Base-by-base conservation (phyloP, 1,140 invertebrate genomes). In the Zaprionus africanus region DNA sequence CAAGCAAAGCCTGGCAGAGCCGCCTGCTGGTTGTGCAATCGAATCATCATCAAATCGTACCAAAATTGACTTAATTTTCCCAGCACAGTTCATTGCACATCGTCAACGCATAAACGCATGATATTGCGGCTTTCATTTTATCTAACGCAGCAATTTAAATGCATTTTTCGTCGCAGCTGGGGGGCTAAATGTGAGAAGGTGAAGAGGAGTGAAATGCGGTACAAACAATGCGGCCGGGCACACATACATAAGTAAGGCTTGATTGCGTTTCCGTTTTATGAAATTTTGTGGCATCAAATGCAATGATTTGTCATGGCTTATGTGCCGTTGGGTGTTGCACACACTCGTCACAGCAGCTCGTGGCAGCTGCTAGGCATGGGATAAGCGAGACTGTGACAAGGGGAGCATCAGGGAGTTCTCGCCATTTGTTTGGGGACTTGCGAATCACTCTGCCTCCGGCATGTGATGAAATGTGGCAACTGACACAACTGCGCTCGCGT, bases 261-360 rank as follows among this genome's bases (percentile, higher is more conserved):
- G 85, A 90, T 90, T 90, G 85, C 85, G 79, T 90, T 90, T 90
- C 85, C 85, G 86, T 82, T 82, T 90, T 85, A 90, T 90, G 85
- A 79, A 85, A 90, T 90, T 86, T 82, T 90, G 85, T 77, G 85
- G 85, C 73, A 69, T 54, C 59, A 82, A 76, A 90, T 76, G 85
- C 86, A 90, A 90, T 90, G 90, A 90, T 90, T 90, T 90, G 77
- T 90, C 73, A 77, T 66, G 82, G 85, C 78, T 81, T 76, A 71
- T 86, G 71, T 63, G 71, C 62, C 68, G 15, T 58, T 28, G 53
- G 53, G 53, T 56, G 41, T 46, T 46, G 41, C 41, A 46, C n/a
- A 17, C 41, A 17, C n/a, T 46, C 41, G n/a, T 46, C 41, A 46
- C n/a, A 17, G 41, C 17, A 19, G n/a, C 19, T 17, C 9, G 41